These are phyloP conservation scores for Geococcyx californianus DNA, from an alignment of 2,113 vertebrate genomes.

Conservation along the genomic window DNA sequence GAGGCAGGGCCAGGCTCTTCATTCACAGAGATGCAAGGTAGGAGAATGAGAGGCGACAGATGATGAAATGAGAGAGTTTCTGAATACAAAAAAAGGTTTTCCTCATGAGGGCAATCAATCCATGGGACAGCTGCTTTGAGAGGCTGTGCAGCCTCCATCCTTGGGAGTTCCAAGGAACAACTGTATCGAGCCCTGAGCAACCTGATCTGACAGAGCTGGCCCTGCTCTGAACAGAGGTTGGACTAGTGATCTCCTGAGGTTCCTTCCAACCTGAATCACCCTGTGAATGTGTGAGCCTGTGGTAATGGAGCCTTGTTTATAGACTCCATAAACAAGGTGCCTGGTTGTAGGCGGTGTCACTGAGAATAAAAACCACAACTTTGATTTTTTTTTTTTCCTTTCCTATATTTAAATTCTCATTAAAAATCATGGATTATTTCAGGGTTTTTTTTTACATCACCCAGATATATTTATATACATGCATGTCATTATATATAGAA, in stretches of 20 bases:
- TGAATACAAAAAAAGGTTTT: not conserved
- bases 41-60: not conserved
- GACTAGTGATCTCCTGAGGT: not conserved
- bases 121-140: not conserved
- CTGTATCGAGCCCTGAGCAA: not conserved
- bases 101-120: not conserved
- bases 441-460: not conserved
- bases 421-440: constrained; percentile 28
- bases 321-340: not conserved
- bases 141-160: not conserved
- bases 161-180: not conserved
- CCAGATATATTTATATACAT: not conserved
- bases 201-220: not conserved
- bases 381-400: not conserved
- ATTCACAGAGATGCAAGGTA: not conserved
- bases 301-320: not conserved
- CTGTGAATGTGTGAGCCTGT: not conserved
- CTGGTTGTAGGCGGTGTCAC: not conserved
- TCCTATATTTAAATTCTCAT: constrained; percentile 14
- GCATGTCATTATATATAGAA: not conserved
- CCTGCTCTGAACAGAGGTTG: not conserved
- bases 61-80: not conserved
- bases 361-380: not conserved
- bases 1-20: not conserved
- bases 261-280: not conserved